Base-by-base conservation (phyloP, 2,888 invertebrate genomes). In the Athalia circularis region DNA sequence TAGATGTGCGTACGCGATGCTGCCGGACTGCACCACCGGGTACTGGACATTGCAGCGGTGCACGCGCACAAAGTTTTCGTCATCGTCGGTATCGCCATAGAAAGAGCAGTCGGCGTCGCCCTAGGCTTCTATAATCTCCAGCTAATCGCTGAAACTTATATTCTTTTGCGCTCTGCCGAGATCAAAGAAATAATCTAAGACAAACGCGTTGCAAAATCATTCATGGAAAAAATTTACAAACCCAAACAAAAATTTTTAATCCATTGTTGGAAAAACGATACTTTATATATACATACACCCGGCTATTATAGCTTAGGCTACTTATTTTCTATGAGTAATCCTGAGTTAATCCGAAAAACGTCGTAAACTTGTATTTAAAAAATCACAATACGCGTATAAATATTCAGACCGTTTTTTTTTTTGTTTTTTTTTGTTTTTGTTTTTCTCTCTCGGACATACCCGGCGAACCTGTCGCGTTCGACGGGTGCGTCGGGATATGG, bases 191-290 rank as follows among this genome's bases (percentile, higher is more conserved):
- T 1, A 15, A 48, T 67, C 50, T 68, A 68, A 68, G 68, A 68
- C 68, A 68, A 68, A 29, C 48, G 52, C 65, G 15, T 59, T 5
- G 59, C 2, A 5, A 5, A 15, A 29, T 47, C n/a, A 9, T 59
- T 72, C 59, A 59, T 29, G 72, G n/a, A 47, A n/a, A 15, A 62
- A 72, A 68, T 59, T 72, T 47, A 59, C 72, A 47, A 72, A 72
- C 57, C 72, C 59, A 72, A 72, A 72, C 72, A 72, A 15, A 59
- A 72, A 52, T 8, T 68, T 59, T 45, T 11, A 45, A 45, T 9
- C 13, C 47, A 57, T 65, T n/a, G 72, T 13, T n/a, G 43, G 54
- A 54, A 45, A 29, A 62, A 13, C 70, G 70, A 70, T 70, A 70
- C 70, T 54, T 11, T 50, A 13, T n/a, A 64, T 29, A 45, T n/a